These are phyloP conservation scores for Sciaenops ocellatus DNA, from an alignment of 2,797 vertebrate species.

Conservation along the genomic window DNA sequence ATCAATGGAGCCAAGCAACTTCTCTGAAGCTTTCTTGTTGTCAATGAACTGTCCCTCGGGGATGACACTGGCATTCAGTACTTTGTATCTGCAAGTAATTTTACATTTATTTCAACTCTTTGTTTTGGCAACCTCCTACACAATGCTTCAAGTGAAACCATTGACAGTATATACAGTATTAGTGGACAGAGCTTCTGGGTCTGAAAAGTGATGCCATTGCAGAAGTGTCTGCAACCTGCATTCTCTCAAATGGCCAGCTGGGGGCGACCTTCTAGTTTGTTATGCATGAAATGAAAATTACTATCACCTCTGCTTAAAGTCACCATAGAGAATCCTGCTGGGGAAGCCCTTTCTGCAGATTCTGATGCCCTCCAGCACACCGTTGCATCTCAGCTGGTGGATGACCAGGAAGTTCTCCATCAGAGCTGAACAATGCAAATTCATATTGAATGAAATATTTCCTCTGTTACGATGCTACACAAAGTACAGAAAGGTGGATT, in stretches of 20 bases:
- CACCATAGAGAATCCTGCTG: constrained; percentile 81
- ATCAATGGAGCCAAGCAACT: constrained; percentile 51
- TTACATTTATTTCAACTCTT: not conserved
- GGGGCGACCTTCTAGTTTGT: not conserved
- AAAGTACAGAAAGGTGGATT: not conserved
- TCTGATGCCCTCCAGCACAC: constrained; percentile 89
- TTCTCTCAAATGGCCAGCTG: no score
- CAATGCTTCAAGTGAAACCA: no score
- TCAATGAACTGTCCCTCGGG: no score
- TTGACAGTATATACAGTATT: no score
- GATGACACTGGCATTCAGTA: no score
- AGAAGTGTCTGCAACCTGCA: no score
- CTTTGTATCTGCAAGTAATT: constrained; percentile 81
- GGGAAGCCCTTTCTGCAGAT: constrained; percentile 89
- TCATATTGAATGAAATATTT: not conserved
- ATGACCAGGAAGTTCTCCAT: constrained; percentile 91
- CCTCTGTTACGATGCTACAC: no score
- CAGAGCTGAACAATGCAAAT: constrained; percentile 36
- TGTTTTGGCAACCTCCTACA: no score
- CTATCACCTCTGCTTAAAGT: constrained; percentile 79
- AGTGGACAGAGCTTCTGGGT: no score
- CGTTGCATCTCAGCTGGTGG: constrained; percentile 92
- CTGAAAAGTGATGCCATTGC: not conserved
- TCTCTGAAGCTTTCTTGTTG: no score
- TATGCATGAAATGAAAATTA: constrained; percentile 39